A percentile compares a stretch with the other conserved stretches of the same genome.
phyloP scores from a whole-genome alignment of 1,140 invertebrate genomes.

The Pseudoatta argentina region DNA sequence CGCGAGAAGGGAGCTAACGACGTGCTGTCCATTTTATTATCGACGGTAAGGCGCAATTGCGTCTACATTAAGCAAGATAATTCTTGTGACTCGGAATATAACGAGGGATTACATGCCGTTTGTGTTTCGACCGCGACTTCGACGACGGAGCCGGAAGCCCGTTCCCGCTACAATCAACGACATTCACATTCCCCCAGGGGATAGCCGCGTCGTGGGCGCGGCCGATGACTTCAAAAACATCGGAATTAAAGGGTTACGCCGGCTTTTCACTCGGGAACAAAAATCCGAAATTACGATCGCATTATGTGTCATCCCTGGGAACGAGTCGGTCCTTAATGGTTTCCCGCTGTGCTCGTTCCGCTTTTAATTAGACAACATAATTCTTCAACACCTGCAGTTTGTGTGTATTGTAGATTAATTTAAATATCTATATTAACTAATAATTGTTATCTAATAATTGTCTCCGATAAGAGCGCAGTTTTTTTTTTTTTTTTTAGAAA shows the following conservation, averaged over 20 bases:
- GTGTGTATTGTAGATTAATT: background rate
- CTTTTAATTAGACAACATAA: background rate
- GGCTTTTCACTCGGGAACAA: constrained; percentile 3
- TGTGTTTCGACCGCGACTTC: background rate
- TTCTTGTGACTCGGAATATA: background rate
- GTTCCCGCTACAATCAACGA: constrained; percentile 44
- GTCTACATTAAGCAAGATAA: constrained; percentile 6
- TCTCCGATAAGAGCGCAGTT: no score
- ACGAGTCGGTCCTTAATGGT: background rate
- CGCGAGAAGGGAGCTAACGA: background rate
- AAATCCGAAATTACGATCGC: constrained; percentile 48
- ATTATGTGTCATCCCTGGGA: constrained; percentile 15
- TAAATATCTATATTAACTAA: background rate
- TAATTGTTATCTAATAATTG: background rate
- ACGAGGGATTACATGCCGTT: constrained; percentile 18
- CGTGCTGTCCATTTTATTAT: constrained; percentile 30
- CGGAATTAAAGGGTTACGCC: constrained; percentile 47
- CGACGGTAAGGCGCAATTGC: background rate
- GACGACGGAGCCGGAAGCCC: constrained; percentile 44
- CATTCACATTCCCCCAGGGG: constrained; percentile 36
- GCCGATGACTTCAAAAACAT: constrained; percentile 60
- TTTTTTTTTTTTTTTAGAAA: background rate
- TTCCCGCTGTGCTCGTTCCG: background rate
- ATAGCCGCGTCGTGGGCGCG: constrained; percentile 51
- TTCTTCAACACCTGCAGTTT: background rate